Base-by-base conservation (phyloP, 2,888 invertebrate genomes). In the Anoplius nigerrimus region DNA sequence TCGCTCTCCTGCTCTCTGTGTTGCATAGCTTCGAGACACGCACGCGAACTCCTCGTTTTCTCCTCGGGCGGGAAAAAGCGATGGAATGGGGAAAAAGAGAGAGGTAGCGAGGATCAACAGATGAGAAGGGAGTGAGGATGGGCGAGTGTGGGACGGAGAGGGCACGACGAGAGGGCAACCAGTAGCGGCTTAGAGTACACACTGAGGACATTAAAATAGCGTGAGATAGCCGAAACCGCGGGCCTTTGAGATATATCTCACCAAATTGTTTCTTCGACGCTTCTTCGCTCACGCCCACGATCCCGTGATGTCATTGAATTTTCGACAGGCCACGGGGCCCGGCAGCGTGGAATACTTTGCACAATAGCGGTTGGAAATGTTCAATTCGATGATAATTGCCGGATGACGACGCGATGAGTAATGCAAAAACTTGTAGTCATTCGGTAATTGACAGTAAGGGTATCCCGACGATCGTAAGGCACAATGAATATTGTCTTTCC, bases 41-140 rank as follows among this genome's bases (percentile, higher is more conserved):
- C 79, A 74, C 72, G 76, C 74, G 64, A 78, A 68, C 71, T 76
- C 54, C 60, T 74, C 71, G 69, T 79, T 69, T 74, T 78, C 74
- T 76, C 67, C 63, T 71, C 72, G 73, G 62, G 70, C 72, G 73
- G 74, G 60, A 74, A 64, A 66, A 63, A 59, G 69, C 51, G 60
- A 24, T 51, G 60, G 66, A 16, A 51, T 69, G 63, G 62, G 57
- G 72, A 64, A 63, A 46, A 74, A 70, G 64, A 75, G 62, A 72
- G 65, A 71, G 72, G 52, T 43, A 46, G 34, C 62, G 55, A 55
- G 51, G 60, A 53, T 42, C 46, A 46, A 54, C 64, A 54, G 43
- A 48, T 16, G 48, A 48, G 48, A 16, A 18, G 18, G 18, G 16
- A 16, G 48, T 16, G 48, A 48, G 48, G 48, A 16, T 48, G 48